Evolutionary conservation across 2,888 invertebrate genomes (phyloP).

Genomic region (Chirona hameri): DNA sequence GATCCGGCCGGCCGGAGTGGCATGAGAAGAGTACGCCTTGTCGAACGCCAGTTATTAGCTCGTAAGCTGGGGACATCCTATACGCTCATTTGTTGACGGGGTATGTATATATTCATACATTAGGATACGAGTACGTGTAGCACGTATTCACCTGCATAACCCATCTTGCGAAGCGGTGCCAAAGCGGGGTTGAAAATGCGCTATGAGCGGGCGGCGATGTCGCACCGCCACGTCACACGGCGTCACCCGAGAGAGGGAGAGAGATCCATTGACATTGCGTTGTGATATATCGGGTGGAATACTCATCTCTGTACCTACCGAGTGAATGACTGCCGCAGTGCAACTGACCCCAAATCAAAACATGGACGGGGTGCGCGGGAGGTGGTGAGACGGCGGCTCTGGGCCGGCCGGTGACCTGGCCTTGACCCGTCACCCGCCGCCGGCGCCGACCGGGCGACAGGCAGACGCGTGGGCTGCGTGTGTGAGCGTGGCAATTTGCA

Average conservation of each 20-base stretch:
- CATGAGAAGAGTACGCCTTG: not conserved
- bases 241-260: too few species aligned
- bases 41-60: not conserved
- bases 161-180: constrained; percentile 5
- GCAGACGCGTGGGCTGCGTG: not conserved
- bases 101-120: not conserved
- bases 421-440: not conserved
- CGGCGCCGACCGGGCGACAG: not conserved
- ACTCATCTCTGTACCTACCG: not conserved
- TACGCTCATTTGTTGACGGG: not conserved
- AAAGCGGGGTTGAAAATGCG: not conserved
- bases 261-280: not conserved
- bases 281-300: constrained; percentile 6
- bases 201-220: too few species aligned
- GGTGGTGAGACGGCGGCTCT: not conserved
- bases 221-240: too few species aligned
- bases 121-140: not conserved
- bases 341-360: not conserved
- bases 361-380: not conserved
- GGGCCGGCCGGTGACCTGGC: not conserved
- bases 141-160: not conserved
- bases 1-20: too few species aligned
- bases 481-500: not conserved
- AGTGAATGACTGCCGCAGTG: not conserved
- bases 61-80: not conserved